These are phyloP conservation scores for Agrotis puta DNA, from an alignment of 2,888 invertebrate genomes.

Conservation along the genomic window DNA sequence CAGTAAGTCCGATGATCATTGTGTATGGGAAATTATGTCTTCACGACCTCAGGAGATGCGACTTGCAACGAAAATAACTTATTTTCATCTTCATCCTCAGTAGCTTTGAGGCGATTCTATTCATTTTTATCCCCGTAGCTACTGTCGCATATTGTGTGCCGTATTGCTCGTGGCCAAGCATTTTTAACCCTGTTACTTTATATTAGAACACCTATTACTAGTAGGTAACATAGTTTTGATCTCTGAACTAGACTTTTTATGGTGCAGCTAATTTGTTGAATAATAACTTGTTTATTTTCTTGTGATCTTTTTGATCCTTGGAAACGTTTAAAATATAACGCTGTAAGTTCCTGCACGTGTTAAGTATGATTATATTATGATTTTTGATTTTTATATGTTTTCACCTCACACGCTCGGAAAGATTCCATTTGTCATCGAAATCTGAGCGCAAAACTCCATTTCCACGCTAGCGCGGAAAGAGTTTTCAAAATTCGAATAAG, in stretches of 20 bases:
- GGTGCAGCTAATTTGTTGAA: not conserved
- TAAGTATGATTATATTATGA: not conserved
- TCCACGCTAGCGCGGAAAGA: no score
- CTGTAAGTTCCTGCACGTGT: not conserved
- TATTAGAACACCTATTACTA: slow-evolving; percentile 21
- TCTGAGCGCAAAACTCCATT: no score
- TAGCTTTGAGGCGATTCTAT: no score
- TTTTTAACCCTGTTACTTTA: slow-evolving; percentile 30
- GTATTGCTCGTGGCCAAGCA: not conserved
- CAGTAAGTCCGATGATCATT: slow-evolving; percentile 32
- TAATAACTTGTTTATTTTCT: slow-evolving; percentile 6
- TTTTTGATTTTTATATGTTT: no score
- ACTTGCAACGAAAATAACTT: no score
- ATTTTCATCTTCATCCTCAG: no score
- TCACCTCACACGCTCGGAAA: no score
- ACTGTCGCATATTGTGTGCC: not conserved
- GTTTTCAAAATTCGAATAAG: no score
- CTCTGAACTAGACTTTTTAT: slow-evolving; percentile 35
- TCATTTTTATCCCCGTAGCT: no score
- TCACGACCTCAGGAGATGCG: no score
- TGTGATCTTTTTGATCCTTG: not conserved
- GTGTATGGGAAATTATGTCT: not conserved
- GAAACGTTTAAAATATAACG: slow-evolving; percentile 1
- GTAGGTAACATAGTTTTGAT: slow-evolving; percentile 46
- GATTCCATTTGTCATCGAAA: no score